A percentile compares a stretch with the other conserved stretches of the same genome.
Conservation (phyloP, 2,888 invertebrate species). For the Hesperia comma region DNA sequence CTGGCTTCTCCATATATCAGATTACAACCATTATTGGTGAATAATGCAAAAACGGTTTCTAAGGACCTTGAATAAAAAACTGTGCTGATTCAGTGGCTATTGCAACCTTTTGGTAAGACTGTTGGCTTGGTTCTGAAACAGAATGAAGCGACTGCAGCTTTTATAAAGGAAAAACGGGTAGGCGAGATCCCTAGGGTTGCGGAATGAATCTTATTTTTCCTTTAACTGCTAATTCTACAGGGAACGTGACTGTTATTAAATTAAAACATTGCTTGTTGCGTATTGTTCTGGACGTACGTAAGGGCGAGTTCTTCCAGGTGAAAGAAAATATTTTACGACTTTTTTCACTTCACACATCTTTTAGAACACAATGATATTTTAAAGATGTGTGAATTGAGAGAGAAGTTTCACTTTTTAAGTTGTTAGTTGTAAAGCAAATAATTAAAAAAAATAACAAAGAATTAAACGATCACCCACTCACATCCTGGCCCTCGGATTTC, state of each 20-base stretch:
- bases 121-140: conserved; percentile 21
- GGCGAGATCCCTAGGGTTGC: conserved; percentile 67
- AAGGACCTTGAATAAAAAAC: not conserved
- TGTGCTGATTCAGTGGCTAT: not conserved
- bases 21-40: conserved; percentile 7
- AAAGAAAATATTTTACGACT: too few relatives aligned
- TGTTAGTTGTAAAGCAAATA: too few relatives aligned
- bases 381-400: too few relatives aligned
- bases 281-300: conserved; percentile 69
- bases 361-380: too few relatives aligned
- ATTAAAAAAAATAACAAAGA: too few relatives aligned
- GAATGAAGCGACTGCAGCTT: conserved; percentile 49
- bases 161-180: conserved; percentile 64
- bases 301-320: conserved; percentile 49
- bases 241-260: conserved; percentile 74
- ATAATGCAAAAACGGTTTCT: not conserved
- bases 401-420: too few relatives aligned
- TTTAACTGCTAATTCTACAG: conserved; percentile 51
- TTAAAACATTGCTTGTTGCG: conserved; percentile 72
- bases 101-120: not conserved
- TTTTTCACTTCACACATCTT: too few relatives aligned
- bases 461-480: too few relatives aligned
- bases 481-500: too few relatives aligned
- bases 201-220: conserved; percentile 58
- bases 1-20: not conserved